Base-by-base conservation (phyloP, 2,888 invertebrate genomes). In the Hirtodrosophila cameraria region DNA sequence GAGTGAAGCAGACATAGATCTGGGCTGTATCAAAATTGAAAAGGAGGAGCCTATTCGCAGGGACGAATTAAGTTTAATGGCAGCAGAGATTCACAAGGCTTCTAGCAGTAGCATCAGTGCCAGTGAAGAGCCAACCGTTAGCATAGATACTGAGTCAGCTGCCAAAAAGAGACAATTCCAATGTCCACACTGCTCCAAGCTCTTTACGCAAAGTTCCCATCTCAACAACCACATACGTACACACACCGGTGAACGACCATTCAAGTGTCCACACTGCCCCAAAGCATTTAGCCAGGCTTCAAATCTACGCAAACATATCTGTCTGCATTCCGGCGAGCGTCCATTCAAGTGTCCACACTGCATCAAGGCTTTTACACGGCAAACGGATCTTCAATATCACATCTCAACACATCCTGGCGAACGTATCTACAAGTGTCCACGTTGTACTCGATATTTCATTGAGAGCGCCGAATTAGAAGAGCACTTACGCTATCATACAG, bases 321-420 rank as follows among this genome's bases (percentile, higher is more conserved):
- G 92, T 39, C 92, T 92, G 0, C 92, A 93, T 67, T 92, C 92
- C 0, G 92, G 92, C 2, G 88, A 88, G 25, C 69, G 83, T 18
- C 92, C 92, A 0, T 92, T 92, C 72, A 91, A 91, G 61, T 93
- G 92, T 69, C 90, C 91, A 4, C 92, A 92, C 72, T 93, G 93
- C 64, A 90, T 91, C 12, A 92, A 92, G 30, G 91, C 92, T 1
- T 93, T 92, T 71, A 91, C 92, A 0, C 93, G 92, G 81, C 91
- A 92, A 15, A 92, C 92, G 70, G 92, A 92, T 81, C 81, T 92
- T 4, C 6, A 12, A n/a, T 46, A 48, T 7, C 54, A 54, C n/a
- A 23, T 1, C 7, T 41, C 20, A 7, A 36, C 27, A 7, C 57
- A 57, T 11, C n/a, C 42, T 9, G 38, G 23, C 25, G 9, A 23